Percentiles rank a stretch among this genome's conserved stretches.
These are phyloP conservation scores for Salvelinus namaycush DNA, from an alignment of 2,113 vertebrate genomes.

Conservation along the genomic window DNA sequence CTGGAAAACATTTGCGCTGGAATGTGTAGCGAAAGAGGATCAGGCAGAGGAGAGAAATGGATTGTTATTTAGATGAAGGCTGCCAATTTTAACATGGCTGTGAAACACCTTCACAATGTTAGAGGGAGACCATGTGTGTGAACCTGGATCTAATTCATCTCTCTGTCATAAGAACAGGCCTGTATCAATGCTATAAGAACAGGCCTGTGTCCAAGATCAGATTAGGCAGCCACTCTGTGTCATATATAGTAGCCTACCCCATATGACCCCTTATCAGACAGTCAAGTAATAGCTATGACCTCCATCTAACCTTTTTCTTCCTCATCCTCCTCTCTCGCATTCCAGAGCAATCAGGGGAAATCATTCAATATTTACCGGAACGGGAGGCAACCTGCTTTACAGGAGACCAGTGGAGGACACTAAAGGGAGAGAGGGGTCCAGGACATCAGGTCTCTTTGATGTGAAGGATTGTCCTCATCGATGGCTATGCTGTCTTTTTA, in stretches of 20 bases:
- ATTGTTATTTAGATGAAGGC: neutral
- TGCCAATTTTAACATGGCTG: neutral
- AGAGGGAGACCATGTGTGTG: neutral
- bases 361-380: conserved; percentile 68
- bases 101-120: neutral
- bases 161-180: neutral
- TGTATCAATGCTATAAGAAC: neutral
- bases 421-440: neutral
- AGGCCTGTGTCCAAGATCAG: neutral
- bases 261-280: too few relatives aligned
- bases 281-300: neutral
- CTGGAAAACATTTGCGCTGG: conserved; percentile 13
- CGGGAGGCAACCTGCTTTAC: conserved; percentile 65
- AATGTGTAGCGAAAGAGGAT: conserved; percentile 20
- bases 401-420: conserved; percentile 31
- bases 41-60: neutral
- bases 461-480: neutral
- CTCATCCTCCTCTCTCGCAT: conserved; percentile 32
- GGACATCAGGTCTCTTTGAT: neutral
- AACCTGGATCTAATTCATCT: neutral
- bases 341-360: conserved; percentile 54
- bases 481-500: neutral
- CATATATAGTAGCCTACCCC: too few relatives aligned
- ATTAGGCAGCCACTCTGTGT: too few relatives aligned
- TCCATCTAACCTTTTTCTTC: neutral